These are phyloP conservation scores for Pyrocephalus nanus DNA, from an alignment of 2,797 vertebrate species.

Conservation along the genomic window DNA sequence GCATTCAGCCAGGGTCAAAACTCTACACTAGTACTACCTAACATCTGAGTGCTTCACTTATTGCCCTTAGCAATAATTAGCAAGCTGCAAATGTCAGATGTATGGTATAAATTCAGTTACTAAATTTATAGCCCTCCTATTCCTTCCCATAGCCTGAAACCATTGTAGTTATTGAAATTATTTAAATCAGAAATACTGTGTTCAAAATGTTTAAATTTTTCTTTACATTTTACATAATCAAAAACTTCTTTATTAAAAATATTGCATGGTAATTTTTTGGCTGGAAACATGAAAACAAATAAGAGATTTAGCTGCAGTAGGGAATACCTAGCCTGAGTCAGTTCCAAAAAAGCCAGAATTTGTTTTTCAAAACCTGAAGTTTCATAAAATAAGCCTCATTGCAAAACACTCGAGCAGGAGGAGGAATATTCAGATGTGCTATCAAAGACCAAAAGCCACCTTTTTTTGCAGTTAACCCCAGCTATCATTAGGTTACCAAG, in stretches of 20 bases:
- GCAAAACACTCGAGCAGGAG: neutral
- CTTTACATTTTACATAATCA: neutral
- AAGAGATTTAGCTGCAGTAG: neutral
- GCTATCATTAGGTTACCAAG: neutral
- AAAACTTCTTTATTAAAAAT: neutral
- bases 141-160: neutral
- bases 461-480: neutral
- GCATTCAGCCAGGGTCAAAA: neutral
- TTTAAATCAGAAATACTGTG: neutral
- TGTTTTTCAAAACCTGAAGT: neutral
- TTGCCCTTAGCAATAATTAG: neutral
- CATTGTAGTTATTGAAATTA: neutral
- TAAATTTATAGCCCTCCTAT: neutral
- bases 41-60: neutral
- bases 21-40: neutral
- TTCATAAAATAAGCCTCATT: neutral
- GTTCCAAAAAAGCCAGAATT: neutral
- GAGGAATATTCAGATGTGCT: neutral
- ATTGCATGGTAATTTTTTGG: neutral
- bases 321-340: neutral
- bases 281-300: neutral
- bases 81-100: neutral
- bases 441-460: neutral
- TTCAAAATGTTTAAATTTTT: neutral
- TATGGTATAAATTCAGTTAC: neutral